These are phyloP conservation scores for Siniperca chuatsi DNA, from an alignment of 2,113 vertebrate species.

Conservation along the genomic window DNA sequence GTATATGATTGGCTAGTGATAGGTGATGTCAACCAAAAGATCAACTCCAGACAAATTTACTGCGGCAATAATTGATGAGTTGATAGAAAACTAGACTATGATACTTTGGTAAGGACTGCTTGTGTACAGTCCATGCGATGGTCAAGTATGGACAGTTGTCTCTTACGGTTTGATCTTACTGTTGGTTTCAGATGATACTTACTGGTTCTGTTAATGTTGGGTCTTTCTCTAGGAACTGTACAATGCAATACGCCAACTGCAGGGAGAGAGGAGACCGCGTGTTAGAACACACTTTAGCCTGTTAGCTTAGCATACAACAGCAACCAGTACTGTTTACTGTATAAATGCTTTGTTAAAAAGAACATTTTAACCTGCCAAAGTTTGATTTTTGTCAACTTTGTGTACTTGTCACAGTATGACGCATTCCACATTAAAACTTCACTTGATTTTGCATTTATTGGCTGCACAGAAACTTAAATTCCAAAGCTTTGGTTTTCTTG, in stretches of 20 bases:
- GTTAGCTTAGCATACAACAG: neutral
- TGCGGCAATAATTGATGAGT: neutral
- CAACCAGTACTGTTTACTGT: neutral
- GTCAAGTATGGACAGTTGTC: too few species aligned
- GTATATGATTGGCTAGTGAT: neutral
- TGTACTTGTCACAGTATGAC: neutral
- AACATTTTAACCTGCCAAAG: neutral
- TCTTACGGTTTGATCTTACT: neutral
- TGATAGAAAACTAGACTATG: neutral
- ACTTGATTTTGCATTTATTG: neutral
- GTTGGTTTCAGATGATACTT: conserved; percentile 67
- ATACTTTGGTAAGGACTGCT: neutral
- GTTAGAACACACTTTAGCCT: neutral
- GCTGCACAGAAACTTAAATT: neutral
- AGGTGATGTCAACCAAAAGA: neutral
- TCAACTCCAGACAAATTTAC: neutral
- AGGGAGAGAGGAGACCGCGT: conserved; percentile 37
- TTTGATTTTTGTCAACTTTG: too few species aligned
- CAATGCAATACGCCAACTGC: conserved; percentile 99
- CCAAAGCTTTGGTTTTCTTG: neutral
- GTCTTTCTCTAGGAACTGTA: conserved; percentile 99
- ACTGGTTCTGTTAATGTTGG: conserved; percentile 99
- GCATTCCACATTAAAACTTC: neutral
- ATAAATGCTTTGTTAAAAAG: neutral
- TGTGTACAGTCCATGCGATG: too few species aligned